Evolutionary conservation across 2,113 vertebrate species (phyloP), one percentile per base, ranked within the genome.

Genomic region (Nymphicus hollandicus): DNA sequence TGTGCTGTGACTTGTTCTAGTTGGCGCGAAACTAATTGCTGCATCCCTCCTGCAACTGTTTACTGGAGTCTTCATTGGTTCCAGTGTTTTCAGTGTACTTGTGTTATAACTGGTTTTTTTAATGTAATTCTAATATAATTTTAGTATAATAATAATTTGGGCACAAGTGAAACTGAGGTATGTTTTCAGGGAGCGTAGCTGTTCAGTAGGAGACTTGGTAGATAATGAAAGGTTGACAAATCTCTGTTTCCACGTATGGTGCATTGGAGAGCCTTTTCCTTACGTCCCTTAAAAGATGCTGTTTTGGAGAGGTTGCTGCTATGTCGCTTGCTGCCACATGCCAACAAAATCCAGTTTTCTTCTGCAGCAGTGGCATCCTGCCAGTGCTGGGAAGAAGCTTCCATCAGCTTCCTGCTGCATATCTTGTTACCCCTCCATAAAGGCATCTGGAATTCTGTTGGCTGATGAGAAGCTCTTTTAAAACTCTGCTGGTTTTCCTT

Each of bases 201-300:
- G 23, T 29, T 53, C 61, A 63, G 31, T 55, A 71, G 72, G 63
- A 61, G 41, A 17, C 23, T 29, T 13, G 4, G 3, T 6, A 58
- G 31, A 15, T 71, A 16, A 6, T 28, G 35, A 20, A 19, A n/a
- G 12, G 11, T 31, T 69, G 76, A 35, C 28, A 56, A 14, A 23
- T 64, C 65, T 65, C 11, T 25, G 16, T 71, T 61, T 46, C 41
- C 4, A 49, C 8, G 31, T 1, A 0, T 29, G 53, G 28, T 55
- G 50, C 27, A 1, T 39, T 82, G 74, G 10, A 72, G 35, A 81
- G 14, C 37, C 46, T 44, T 58, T 58, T 41, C 41, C 15, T 11
- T 37, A 0, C 6, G 0, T 19, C 11, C 2, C 0, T 35, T 35
- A 0, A 0, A 8, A 37, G 46, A 6, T 66, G 55, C 28, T 56